Base-by-base conservation (phyloP, 2,113 vertebrate genomes). In the Cepphus grylle region DNA sequence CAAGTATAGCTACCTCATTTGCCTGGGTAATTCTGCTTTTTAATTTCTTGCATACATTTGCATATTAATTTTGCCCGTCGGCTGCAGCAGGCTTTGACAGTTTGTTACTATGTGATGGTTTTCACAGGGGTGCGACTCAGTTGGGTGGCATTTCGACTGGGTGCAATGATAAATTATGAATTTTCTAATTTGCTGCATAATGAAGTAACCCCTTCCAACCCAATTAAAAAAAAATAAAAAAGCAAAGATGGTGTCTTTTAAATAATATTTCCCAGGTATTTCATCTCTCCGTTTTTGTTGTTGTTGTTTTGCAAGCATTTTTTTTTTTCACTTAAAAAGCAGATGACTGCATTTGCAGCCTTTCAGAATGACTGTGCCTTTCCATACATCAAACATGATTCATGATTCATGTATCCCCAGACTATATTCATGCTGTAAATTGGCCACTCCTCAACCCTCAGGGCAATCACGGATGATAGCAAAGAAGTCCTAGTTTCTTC, bases 1-100 rank as follows among this genome's bases (percentile, higher is more conserved):
- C 99, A 99, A 99, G 99, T 99, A 99, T 99, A 99, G 99, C 99
- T 99, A 99, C 99, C 99, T 99, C 99, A 99, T 99, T 99, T 99
- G 99, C 99, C 99, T 99, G 99, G 99, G 99, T 99, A 99, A 99
- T 99, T 99, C 99, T 99, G 99, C 99, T 99, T 99, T 99, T 99
- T 99, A 99, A 99, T 99, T 99, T 99, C 99, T 99, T 98, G 99
- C 99, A 99, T 99, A 99, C 97, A 99, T 99, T 99, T 99, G 99
- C 99, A 99, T 99, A 99, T 99, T 99, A 99, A 99, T 99, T 99
- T 99, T 99, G 99, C 99, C 99, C 98, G 98, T 99, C 98, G 99
- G 99, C 99, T 99, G 99, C 99, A 98, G 99, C 99, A 98, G 98
- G 98, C 99, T 99, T 98, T 99, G 99, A 99, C 99, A 99, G 99